These are phyloP conservation scores for Kryptopterus vitreolus DNA, from an alignment of 2,797 vertebrate species.

Conservation along the genomic window DNA sequence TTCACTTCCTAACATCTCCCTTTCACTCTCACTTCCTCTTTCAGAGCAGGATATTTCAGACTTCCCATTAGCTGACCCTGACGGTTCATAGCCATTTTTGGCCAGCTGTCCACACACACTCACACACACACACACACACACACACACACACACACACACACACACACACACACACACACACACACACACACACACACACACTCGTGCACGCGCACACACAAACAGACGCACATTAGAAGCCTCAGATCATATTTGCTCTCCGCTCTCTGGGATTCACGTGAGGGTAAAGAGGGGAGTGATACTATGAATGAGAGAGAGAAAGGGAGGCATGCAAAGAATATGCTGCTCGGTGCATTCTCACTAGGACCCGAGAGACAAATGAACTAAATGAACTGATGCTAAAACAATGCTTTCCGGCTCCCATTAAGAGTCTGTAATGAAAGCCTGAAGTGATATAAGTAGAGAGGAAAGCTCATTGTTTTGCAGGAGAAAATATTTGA, in stretches of 20 bases:
- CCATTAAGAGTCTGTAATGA: slow-evolving; percentile 14
- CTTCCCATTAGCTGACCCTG: slow-evolving; percentile 50
- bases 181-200: slow-evolving; percentile 3
- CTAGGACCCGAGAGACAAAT: background rate
- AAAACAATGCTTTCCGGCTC: slow-evolving; percentile 36
- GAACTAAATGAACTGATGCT: slow-evolving; percentile 27
- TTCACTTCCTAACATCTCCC: slow-evolving; percentile 32
- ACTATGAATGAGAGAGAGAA: slow-evolving; percentile 29
- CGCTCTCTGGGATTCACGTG: slow-evolving; percentile 11
- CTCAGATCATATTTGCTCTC: slow-evolving; percentile 40
- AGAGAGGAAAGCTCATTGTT: background rate
- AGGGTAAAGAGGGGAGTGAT: slow-evolving; percentile 29
- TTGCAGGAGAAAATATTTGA: slow-evolving; percentile 4
- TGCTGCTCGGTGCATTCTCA: background rate
- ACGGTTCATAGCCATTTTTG: slow-evolving; percentile 34
- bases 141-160: slow-evolving; percentile 26
- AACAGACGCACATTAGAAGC: slow-evolving; percentile 10
- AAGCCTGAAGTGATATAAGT: background rate
- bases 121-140: slow-evolving; percentile 33
- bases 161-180: slow-evolving; percentile 27
- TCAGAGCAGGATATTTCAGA: slow-evolving; percentile 42
- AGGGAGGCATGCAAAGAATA: slow-evolving; percentile 20
- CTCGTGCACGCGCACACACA: slow-evolving; percentile 20
- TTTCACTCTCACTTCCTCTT: slow-evolving; percentile 34
- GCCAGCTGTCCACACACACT: slow-evolving; percentile 29